Evolutionary conservation across 2,113 vertebrate species (phyloP).

Genomic region (Helogale parvula): DNA sequence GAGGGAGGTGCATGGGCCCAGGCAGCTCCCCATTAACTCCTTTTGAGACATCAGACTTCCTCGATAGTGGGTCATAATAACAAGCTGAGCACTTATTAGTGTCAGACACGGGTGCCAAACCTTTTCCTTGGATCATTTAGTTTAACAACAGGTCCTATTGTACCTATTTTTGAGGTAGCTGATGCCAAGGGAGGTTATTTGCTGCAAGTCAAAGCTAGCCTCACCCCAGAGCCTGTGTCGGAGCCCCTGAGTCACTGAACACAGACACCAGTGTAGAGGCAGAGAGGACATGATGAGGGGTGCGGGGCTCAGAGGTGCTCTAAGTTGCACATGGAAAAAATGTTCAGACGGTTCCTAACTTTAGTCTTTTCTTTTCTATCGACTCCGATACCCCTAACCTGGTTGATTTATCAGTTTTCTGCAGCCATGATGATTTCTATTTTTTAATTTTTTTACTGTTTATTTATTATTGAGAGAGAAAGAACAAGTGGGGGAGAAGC

Average conservation of each 20-base stretch:
- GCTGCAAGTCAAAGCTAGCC: conserved; percentile 31
- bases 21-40: neutral
- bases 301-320: neutral
- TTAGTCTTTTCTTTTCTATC: neutral
- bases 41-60: neutral
- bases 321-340: neutral
- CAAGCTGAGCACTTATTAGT: neutral
- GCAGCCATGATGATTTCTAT: neutral
- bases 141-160: conserved; percentile 30
- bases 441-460: too few relatives aligned
- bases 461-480: too few relatives aligned
- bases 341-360: neutral
- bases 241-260: neutral
- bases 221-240: neutral
- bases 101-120: neutral
- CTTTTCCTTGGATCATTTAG: neutral
- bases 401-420: neutral
- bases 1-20: neutral
- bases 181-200: neutral
- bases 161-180: neutral
- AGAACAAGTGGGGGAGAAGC: too few relatives aligned
- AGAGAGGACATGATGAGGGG: neutral
- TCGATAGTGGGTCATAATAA: neutral
- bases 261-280: neutral
- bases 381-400: neutral